phyloP scores from a whole-genome alignment of 2,888 invertebrate species.

The Syrphus vitripennis region DNA sequence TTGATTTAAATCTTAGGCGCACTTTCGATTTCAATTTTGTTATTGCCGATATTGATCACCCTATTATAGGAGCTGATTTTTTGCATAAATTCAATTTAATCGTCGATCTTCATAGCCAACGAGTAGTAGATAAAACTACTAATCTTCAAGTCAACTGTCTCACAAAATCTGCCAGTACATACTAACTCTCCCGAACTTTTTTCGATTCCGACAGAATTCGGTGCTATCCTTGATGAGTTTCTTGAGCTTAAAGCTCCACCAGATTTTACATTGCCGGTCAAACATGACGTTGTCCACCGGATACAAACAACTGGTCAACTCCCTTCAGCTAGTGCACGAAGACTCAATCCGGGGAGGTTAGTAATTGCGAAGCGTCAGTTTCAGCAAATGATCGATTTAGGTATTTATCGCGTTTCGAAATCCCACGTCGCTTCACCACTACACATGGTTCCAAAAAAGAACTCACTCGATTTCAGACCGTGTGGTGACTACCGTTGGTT shows the following conservation, averaged over 20 bases:
- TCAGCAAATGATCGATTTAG: slow-evolving; percentile 69
- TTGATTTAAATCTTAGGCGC: slow-evolving; percentile 5
- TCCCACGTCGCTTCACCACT: slow-evolving; percentile 74
- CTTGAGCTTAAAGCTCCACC: slow-evolving; percentile 38
- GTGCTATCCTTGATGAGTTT: slow-evolving; percentile 38
- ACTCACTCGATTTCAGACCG: no score
- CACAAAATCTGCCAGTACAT: background rate
- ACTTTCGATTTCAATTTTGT: slow-evolving; percentile 16
- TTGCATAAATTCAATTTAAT: background rate
- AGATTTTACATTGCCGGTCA: slow-evolving; percentile 38
- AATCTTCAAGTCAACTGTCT: slow-evolving; percentile 4
- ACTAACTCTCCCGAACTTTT: slow-evolving; percentile 2
- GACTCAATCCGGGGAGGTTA: no score
- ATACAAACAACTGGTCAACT: no score
- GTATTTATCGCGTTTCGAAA: slow-evolving; percentile 70
- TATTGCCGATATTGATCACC: slow-evolving; percentile 14
- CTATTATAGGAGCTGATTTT: slow-evolving; percentile 23
- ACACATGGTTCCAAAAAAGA: slow-evolving; percentile 72
- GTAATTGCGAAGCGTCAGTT: slow-evolving; percentile 72
- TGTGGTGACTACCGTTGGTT: no score
- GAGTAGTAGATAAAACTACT: background rate
- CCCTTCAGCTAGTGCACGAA: no score
- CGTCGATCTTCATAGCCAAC: background rate
- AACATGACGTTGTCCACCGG: slow-evolving; percentile 41
- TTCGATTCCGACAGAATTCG: slow-evolving; percentile 32